These are phyloP conservation scores for Urocitellus parryii DNA, from an alignment of 2,113 vertebrate species.

Conservation along the genomic window DNA sequence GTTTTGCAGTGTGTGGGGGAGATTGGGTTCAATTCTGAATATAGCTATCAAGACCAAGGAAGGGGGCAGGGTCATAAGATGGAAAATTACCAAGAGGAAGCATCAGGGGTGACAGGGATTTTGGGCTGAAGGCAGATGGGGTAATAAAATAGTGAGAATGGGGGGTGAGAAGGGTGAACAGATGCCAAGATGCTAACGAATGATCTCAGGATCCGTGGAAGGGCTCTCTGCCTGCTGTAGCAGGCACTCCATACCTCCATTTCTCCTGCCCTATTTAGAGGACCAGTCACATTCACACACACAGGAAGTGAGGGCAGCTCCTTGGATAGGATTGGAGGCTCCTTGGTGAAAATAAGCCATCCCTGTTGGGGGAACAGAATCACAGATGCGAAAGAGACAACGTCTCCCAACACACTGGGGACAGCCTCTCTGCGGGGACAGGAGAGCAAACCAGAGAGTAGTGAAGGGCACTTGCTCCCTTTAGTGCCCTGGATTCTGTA, in stretches of 20 bases:
- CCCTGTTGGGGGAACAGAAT: background rate
- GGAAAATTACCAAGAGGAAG: background rate
- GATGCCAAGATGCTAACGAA: background rate
- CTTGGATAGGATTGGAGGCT: background rate
- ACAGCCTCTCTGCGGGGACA: background rate
- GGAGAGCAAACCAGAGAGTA: background rate
- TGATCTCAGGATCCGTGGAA: no score
- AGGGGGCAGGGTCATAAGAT: no score
- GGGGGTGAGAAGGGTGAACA: background rate
- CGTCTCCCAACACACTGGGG: no score
- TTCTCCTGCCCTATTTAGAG: background rate
- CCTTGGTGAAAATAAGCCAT: background rate
- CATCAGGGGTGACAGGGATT: background rate
- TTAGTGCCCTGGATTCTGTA: background rate
- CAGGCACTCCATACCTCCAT: background rate
- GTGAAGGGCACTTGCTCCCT: background rate
- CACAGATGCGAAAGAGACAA: background rate
- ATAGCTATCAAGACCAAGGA: background rate
- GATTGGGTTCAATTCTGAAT: background rate
- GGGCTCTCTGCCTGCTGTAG: background rate
- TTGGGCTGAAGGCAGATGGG: background rate
- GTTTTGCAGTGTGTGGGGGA: background rate
- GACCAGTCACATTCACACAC: background rate
- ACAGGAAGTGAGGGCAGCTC: background rate
- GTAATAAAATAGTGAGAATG: background rate